Evolutionary conservation across 2,888 invertebrate species (phyloP).

Genomic region (Mellilla xanthometata): DNA sequence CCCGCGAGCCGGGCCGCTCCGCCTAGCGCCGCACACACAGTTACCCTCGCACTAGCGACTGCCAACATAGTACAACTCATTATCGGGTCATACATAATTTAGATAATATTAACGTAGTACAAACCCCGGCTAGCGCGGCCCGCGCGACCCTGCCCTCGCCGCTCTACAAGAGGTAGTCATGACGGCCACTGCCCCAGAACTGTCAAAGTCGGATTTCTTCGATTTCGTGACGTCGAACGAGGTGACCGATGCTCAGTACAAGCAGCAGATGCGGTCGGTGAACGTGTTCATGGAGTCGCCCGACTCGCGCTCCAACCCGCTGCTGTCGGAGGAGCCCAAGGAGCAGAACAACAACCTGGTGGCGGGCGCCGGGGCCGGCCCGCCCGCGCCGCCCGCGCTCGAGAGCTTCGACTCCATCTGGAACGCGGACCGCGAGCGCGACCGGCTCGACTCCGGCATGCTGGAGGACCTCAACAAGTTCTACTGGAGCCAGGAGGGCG

Average conservation of each 20-base stretch:
- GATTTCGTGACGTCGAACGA: conserved; percentile 93
- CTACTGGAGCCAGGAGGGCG: conserved; percentile 88
- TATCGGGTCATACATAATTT: conserved; percentile 74
- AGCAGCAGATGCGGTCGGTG: conserved; percentile 86
- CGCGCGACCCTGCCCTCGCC: conserved; percentile 50
- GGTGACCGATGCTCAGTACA: conserved; percentile 87
- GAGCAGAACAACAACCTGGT: conserved; percentile 86
- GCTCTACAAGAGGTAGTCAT: conserved; percentile 88
- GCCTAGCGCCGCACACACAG: conserved; percentile 58
- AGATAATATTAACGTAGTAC: conserved; percentile 74
- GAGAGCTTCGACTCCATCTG: conserved; percentile 84
- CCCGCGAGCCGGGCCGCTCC: conserved; percentile 45
- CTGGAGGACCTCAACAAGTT: conserved; percentile 93
- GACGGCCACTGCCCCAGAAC: conserved; percentile 92
- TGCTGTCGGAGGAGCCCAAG: conserved; percentile 77
- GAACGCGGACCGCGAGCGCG: conserved; percentile 88
- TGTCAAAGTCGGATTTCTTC: conserved; percentile 94
- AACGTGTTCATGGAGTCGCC: conserved; percentile 86
- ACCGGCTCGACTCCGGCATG: conserved; percentile 88
- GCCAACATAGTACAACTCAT: conserved; percentile 82
- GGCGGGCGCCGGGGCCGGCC: conserved; percentile 55
- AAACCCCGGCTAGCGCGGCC: conserved; percentile 54
- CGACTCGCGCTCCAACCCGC: conserved; percentile 74
- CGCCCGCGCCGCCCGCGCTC: conserved; percentile 68
- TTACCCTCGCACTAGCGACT: conserved; percentile 80